Percentiles rank a stretch among this genome's conserved stretches.
Evolutionary conservation across 2,113 vertebrate genomes (phyloP).

Genomic region (Apaloderma vittatum): DNA sequence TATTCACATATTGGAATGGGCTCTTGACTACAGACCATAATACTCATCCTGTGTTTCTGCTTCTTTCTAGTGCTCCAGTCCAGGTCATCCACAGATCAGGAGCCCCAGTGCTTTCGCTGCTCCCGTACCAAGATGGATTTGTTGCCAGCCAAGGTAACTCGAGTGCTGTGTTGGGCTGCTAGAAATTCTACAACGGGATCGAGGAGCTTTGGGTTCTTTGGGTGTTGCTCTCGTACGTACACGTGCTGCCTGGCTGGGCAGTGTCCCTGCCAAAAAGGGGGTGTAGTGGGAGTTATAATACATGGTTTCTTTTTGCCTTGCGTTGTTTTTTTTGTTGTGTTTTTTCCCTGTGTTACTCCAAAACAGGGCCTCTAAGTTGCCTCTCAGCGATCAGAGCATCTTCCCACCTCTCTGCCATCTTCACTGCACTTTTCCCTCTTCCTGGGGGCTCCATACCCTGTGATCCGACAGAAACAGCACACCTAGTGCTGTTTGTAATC

Average conservation of each 20-base stretch:
- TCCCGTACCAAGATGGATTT: conserved; percentile 78
- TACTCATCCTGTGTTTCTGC: neutral
- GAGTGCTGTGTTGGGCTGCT: neutral
- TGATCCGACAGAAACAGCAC: no score
- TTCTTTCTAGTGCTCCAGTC: conserved; percentile 73
- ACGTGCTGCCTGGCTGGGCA: neutral
- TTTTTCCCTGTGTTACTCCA: neutral
- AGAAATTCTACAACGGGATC: accelerated
- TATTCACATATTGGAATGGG: accelerated
- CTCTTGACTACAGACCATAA: neutral
- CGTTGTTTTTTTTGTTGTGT: neutral
- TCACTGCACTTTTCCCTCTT: neutral
- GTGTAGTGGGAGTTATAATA: neutral
- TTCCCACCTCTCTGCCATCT: neutral
- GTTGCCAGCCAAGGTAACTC: conserved; percentile 82
- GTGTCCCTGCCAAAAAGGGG: no score
- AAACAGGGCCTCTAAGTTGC: accelerated
- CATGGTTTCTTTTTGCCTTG: neutral
- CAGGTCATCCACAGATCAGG: conserved; percentile 80
- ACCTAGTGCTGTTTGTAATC: neutral
- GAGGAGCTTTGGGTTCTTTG: neutral
- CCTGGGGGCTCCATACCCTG: neutral
- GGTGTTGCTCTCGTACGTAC: accelerated
- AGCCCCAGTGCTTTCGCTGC: conserved; percentile 80
- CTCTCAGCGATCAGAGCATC: accelerated